Evolutionary conservation across 2,113 vertebrate species (phyloP).

Genomic region (Neogobius melanostomus): DNA sequence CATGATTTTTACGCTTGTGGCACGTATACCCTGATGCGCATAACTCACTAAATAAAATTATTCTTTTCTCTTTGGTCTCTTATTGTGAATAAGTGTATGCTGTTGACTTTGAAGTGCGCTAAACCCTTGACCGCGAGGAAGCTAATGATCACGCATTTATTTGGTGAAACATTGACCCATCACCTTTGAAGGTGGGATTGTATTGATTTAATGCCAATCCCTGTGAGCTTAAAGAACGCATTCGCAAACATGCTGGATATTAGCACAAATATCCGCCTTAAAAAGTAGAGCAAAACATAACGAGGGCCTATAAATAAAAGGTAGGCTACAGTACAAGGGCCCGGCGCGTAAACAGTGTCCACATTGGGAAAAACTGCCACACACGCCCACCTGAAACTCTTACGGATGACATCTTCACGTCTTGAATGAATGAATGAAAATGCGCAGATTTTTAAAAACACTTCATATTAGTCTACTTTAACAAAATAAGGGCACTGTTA

Average conservation of each 20-base stretch:
- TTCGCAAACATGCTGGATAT: conserved; percentile 22
- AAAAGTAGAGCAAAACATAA: conserved; percentile 23
- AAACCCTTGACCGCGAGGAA: conserved; percentile 1
- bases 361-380: conserved; percentile 32
- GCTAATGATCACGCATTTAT: conserved; percentile 13
- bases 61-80: not conserved
- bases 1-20: no score
- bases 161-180: conserved; percentile 28
- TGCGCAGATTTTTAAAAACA: conserved; percentile 44
- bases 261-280: conserved; percentile 17
- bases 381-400: conserved; percentile 48
- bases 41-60: not conserved
- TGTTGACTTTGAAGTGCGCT: conserved; percentile 2
- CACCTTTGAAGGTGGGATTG: conserved; percentile 37
- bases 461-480: not conserved
- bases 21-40: no score
- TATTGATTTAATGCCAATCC: conserved; percentile 47
- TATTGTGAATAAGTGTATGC: not conserved
- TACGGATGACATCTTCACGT: conserved; percentile 42
- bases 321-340: conserved; percentile 19
- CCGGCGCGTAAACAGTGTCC: conserved; percentile 32
- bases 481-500: not conserved
- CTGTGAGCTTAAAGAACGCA: conserved; percentile 6
- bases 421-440: conserved; percentile 60
- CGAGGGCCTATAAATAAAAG: conserved; percentile 45